Evolutionary conservation across 2,113 vertebrate genomes (phyloP).

Genomic region (Pelmatolapia mariae): DNA sequence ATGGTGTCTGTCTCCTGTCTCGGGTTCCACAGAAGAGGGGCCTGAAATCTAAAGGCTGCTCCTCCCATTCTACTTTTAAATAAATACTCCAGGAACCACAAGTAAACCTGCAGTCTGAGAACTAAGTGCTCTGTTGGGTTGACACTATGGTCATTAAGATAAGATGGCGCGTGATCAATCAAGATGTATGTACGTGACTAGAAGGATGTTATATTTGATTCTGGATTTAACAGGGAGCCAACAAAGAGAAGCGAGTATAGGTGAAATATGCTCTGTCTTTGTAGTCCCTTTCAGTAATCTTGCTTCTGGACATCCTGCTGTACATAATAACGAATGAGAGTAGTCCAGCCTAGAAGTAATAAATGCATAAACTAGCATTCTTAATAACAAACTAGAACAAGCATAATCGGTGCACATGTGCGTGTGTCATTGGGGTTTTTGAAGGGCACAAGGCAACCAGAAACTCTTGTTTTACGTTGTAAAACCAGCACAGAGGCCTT

Average conservation of each 20-base stretch:
- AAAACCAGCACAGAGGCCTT: not conserved
- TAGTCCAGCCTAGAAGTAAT: not conserved
- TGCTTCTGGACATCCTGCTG: not conserved
- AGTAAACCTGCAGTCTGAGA: not conserved
- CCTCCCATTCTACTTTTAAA: not conserved
- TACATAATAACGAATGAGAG: not conserved
- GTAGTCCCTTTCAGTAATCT: not conserved
- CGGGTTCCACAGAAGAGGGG: not conserved
- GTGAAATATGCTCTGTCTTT: not conserved
- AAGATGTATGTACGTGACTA: rapidly evolving
- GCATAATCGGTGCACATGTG: not conserved
- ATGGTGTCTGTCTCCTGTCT: rapidly evolving
- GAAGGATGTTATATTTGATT: not conserved
- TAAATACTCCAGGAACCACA: not conserved
- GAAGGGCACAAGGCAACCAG: not conserved
- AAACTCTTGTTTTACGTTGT: not conserved
- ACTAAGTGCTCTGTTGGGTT: not conserved
- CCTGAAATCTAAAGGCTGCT: not conserved
- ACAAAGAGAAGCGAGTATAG: not conserved
- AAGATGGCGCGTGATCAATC: not conserved
- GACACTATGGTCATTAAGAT: not conserved
- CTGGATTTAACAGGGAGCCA: not conserved
- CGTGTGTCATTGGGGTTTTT: not conserved
- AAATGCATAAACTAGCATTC: not conserved
- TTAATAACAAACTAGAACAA: not conserved